Evolutionary conservation across 1,140 invertebrate genomes (phyloP).

Genomic region (Anastatus disparis): DNA sequence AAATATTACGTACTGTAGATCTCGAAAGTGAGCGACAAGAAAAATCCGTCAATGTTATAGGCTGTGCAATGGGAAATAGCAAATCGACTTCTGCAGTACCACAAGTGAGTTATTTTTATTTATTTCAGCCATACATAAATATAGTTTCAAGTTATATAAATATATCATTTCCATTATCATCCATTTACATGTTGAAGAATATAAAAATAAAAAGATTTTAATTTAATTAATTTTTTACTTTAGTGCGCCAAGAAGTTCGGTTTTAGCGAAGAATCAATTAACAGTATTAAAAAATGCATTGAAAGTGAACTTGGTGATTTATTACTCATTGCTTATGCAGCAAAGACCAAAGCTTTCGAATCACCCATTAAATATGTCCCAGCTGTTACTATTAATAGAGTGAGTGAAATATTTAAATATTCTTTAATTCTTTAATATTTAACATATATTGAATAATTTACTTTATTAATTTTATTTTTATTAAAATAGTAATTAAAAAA

Average conservation of each 20-base stretch:
- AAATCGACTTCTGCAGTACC: slow-evolving; percentile 53
- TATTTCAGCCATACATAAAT: too few relatives aligned
- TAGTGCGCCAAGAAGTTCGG: slow-evolving; percentile 66
- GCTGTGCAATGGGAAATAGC: slow-evolving; percentile 67
- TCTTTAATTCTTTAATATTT: too few relatives aligned
- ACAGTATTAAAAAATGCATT: slow-evolving; percentile 62
- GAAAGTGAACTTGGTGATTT: slow-evolving; percentile 58
- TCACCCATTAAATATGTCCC: slow-evolving; percentile 71
- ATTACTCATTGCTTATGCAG: slow-evolving; percentile 68
- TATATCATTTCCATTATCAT: too few relatives aligned
- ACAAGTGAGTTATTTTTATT: slow-evolving; percentile 44
- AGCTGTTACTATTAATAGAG: slow-evolving; percentile 70
- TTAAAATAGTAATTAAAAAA: too few relatives aligned
- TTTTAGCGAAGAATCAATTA: slow-evolving; percentile 55
- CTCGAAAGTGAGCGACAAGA: slow-evolving; percentile 58
- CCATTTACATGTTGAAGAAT: too few relatives aligned
- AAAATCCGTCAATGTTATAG: slow-evolving; percentile 64
- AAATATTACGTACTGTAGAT: slow-evolving; percentile 53
- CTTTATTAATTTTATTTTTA: too few relatives aligned
- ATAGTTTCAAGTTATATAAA: too few relatives aligned
- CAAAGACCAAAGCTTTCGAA: slow-evolving; percentile 67
- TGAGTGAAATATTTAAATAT: too few relatives aligned
- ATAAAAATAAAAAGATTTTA: too few relatives aligned
- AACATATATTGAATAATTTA: too few relatives aligned
- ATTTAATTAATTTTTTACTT: slow-evolving; percentile 39